phyloP scores from a whole-genome alignment of 2,888 invertebrate genomes.

The Ellobium chinense region DNA sequence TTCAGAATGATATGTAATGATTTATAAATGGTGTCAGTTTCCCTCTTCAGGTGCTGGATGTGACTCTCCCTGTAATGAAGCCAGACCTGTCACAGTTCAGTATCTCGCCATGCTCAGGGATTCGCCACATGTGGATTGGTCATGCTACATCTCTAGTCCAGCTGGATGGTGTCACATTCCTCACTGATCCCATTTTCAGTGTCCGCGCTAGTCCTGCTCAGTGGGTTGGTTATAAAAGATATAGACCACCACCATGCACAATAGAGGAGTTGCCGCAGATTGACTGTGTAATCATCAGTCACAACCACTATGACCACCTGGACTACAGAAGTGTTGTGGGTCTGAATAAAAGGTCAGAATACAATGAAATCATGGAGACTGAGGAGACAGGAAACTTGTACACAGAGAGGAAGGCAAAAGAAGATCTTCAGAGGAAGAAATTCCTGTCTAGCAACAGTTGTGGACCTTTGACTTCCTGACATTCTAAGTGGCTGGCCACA shows the following conservation, averaged over 20 bases:
- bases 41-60: constrained; percentile 64
- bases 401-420: too few species aligned
- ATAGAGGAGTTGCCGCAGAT: constrained; percentile 78
- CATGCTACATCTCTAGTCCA: constrained; percentile 80
- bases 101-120: constrained; percentile 58
- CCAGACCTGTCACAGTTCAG: constrained; percentile 63
- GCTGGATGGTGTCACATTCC: constrained; percentile 77
- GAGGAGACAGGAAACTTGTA: too few species aligned
- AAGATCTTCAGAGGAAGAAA: too few species aligned
- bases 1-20: too few species aligned
- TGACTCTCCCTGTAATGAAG: constrained; percentile 66
- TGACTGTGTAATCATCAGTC: constrained; percentile 80
- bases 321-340: constrained; percentile 72
- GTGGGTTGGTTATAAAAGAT: constrained; percentile 77
- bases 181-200: constrained; percentile 81
- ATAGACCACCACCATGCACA: constrained; percentile 67
- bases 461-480: too few species aligned
- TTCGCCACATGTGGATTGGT: constrained; percentile 80
- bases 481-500: too few species aligned
- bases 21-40: not conserved
- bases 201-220: constrained; percentile 74
- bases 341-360: constrained; percentile 62
- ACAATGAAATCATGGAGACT: too few species aligned
- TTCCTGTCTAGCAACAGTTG: too few species aligned
- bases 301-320: constrained; percentile 81